Evolutionary conservation across 1,140 invertebrate genomes (phyloP), one percentile per base, ranked within the genome.

Genomic region (Pinna nobilis): DNA sequence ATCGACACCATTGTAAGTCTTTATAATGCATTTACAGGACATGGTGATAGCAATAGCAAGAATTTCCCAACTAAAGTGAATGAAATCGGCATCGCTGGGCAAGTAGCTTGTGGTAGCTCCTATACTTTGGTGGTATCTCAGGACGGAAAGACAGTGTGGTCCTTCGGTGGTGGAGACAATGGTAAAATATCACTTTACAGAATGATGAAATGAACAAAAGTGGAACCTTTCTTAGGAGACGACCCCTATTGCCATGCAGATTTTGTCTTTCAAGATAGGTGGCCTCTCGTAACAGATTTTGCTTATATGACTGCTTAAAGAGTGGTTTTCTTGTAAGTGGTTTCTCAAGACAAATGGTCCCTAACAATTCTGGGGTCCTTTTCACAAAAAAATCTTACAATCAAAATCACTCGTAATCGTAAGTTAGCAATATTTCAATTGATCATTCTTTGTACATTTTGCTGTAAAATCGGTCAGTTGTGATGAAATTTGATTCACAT

Each of bases 61-160:
- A 87, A 92, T 44, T 82, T 92, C 59, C 93, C 93, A 1, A 89
- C 92, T 47, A 92, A 92, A 74, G 93, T 94, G 63, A 92, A 93
- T 82, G 91, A 92, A n/a, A 84, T 94, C 6, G 74, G 76, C 25
- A 66, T 91, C 76, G 91, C 93, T 23, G 88, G 92, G 11, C 91
- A 92, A 81, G 91, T 91, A 41, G 81, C 83, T 13, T 88, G 86
- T 77, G 87, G 87, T 39, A 84, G 83, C 67, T 85, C 84, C 6
- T 85, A 88, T 57, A 88, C 87, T 35, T 47, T 88, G 41, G 84
- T 81, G 41, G 69, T 88, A 13, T 87, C 87, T 2, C 86, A 86
- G 57, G 92, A 93, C 89, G 92, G 92, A 0, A 87, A 91, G 83
- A 92, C 90, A 15, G 91, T 93, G 0, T 93, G 92, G 93, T 92